Percentiles rank a stretch among this genome's conserved stretches.
phyloP scores from a whole-genome alignment of 2,797 vertebrate genomes.

The Cyprinodon diabolis region DNA sequence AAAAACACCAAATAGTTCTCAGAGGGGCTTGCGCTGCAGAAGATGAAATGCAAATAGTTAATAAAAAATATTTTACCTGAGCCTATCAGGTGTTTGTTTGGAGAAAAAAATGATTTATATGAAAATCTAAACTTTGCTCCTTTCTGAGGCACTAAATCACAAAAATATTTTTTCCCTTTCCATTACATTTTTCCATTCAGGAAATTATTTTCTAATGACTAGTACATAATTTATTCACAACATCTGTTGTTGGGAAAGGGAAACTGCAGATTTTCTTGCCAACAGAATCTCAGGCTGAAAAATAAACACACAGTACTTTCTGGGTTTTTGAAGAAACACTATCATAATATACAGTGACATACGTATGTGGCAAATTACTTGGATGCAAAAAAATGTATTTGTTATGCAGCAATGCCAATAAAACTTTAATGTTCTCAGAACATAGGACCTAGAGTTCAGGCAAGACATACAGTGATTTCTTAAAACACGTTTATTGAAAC shows the following conservation, averaged over 20 bases:
- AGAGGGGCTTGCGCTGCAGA: slow-evolving; percentile 21
- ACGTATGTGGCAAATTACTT: slow-evolving; percentile 66
- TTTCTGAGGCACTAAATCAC: slow-evolving; percentile 23
- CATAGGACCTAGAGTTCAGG: too few species aligned
- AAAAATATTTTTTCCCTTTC: slow-evolving; percentile 15
- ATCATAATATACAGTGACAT: slow-evolving; percentile 60
- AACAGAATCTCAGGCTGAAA: slow-evolving; percentile 60
- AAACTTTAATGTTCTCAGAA: background rate
- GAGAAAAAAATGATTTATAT: slow-evolving; percentile 15
- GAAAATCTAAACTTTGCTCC: background rate
- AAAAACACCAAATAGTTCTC: slow-evolving; percentile 60
- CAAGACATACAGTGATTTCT: too few species aligned
- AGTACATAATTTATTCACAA: slow-evolving; percentile 75
- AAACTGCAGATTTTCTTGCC: slow-evolving; percentile 63
- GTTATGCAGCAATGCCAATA: slow-evolving; percentile 17
- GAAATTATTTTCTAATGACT: slow-evolving; percentile 75
- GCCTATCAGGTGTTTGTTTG: slow-evolving; percentile 38
- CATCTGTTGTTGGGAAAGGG: slow-evolving; percentile 73
- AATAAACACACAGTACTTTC: slow-evolving; percentile 44
- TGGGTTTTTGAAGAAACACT: slow-evolving; percentile 44
- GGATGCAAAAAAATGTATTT: slow-evolving; percentile 47
- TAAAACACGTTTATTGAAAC: too few species aligned
- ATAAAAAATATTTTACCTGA: slow-evolving; percentile 30
- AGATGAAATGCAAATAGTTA: slow-evolving; percentile 38
- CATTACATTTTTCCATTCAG: slow-evolving; percentile 56